Evolutionary conservation across 1,140 invertebrate genomes (phyloP).

Genomic region (Ostrea edulis): DNA sequence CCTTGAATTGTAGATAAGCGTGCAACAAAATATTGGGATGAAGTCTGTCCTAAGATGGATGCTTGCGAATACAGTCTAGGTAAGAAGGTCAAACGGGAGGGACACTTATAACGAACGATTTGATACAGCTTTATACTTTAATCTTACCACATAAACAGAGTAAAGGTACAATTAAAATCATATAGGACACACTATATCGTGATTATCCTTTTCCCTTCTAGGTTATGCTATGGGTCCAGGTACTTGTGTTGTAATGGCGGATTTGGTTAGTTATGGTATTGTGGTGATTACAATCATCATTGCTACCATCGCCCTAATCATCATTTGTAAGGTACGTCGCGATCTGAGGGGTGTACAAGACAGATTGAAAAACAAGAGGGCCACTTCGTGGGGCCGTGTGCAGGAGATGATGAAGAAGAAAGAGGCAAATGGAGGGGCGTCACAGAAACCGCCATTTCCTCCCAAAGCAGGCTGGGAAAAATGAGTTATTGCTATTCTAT

Average conservation of each 20-base stretch:
- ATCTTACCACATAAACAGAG: no score
- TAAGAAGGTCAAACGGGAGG: background rate
- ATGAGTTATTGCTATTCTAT: background rate
- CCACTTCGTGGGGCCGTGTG: slow-evolving; percentile 25
- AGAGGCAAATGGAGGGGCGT: slow-evolving; percentile 4
- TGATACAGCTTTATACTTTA: no score
- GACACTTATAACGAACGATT: no score
- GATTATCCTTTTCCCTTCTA: slow-evolving; percentile 6
- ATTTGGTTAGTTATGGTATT: slow-evolving; percentile 26
- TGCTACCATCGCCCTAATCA: slow-evolving; percentile 25
- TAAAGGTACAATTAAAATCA: no score
- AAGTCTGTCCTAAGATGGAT: background rate
- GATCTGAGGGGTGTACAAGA: slow-evolving; percentile 13
- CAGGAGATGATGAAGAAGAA: slow-evolving; percentile 40
- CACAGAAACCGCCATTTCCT: background rate
- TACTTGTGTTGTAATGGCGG: slow-evolving; percentile 40
- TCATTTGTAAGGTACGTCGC: slow-evolving; percentile 42
- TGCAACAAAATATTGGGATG: slow-evolving; percentile 44
- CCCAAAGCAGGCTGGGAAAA: background rate
- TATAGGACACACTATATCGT: no score
- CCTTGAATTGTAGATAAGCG: slow-evolving; percentile 37
- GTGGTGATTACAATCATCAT: slow-evolving; percentile 34
- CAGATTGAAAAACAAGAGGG: slow-evolving; percentile 30
- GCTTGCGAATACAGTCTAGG: slow-evolving; percentile 30
- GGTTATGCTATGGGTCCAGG: slow-evolving; percentile 43